Conservation (phyloP, 2,888 invertebrate genomes). For the Cheilosia vernalis region DNA sequence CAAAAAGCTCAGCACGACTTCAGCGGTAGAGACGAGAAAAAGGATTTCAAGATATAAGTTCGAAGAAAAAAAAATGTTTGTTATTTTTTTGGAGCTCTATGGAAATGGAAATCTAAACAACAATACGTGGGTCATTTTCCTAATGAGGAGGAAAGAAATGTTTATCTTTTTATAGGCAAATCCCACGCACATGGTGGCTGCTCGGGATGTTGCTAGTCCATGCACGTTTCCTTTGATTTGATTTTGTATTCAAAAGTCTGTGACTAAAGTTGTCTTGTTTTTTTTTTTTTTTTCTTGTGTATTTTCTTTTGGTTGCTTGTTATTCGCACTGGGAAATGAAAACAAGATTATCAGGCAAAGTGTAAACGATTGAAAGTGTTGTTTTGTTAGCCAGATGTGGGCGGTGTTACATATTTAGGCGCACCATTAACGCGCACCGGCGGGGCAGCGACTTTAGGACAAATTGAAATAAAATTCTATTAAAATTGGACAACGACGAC, state of each 20-base stretch:
- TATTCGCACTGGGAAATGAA: constrained; percentile 37
- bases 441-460: not conserved
- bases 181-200: constrained; percentile 52
- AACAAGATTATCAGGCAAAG: constrained; percentile 47
- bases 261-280: constrained; percentile 24
- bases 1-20: not conserved
- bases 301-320: constrained; percentile 1
- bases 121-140: constrained; percentile 73
- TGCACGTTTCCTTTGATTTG: constrained; percentile 66
- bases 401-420: not conserved
- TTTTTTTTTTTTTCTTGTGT: constrained; percentile 5
- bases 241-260: constrained; percentile 69
- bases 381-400: constrained; percentile 6
- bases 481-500: not conserved
- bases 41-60: constrained; percentile 48
- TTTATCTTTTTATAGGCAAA: constrained; percentile 57
- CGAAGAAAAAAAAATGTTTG: not conserved
- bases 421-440: not conserved
- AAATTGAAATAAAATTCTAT: constrained; percentile 17
- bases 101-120: constrained; percentile 69
- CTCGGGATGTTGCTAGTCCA: constrained; percentile 57
- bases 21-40: constrained; percentile 15
- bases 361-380: constrained; percentile 46
- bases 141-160: constrained; percentile 64
- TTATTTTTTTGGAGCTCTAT: constrained; percentile 30